Conservation (phyloP, 2,797 vertebrate species). For the Lagodon rhomboides region DNA sequence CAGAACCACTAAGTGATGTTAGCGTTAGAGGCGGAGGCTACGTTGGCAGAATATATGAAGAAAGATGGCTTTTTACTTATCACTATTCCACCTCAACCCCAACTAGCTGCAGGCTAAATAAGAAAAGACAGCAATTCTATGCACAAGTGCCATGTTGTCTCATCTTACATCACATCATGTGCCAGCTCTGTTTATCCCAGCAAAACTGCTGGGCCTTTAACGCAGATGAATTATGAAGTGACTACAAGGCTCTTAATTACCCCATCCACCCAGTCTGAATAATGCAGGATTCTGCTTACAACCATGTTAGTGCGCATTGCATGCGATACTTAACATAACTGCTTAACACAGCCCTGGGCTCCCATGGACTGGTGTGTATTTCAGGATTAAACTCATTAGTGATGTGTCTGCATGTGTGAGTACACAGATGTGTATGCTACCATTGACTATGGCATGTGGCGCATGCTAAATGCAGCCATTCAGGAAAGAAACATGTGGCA, state of each 20-base stretch:
- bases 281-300: conserved; percentile 80
- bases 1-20: conserved; percentile 4
- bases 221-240: conserved; percentile 82
- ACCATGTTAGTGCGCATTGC: conserved; percentile 65
- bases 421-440: conserved; percentile 61
- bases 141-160: conserved; percentile 72
- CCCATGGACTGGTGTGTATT: conserved; percentile 71
- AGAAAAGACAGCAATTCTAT: conserved; percentile 62
- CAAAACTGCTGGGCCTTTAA: conserved; percentile 71
- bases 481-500: conserved; percentile 65
- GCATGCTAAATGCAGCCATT: conserved; percentile 73
- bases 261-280: conserved; percentile 75
- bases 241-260: conserved; percentile 83
- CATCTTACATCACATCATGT: conserved; percentile 68
- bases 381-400: conserved; percentile 75
- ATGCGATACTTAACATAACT: conserved; percentile 80
- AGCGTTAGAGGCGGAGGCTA: neutral
- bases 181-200: conserved; percentile 76
- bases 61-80: conserved; percentile 43
- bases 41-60: conserved; percentile 30
- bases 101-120: conserved; percentile 67
- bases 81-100: conserved; percentile 36
- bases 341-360: conserved; percentile 71
- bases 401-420: conserved; percentile 67
- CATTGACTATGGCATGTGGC: conserved; percentile 64